These are phyloP conservation scores for Oostethus manadensis DNA, from an alignment of 2,113 vertebrate species.

Conservation along the genomic window DNA sequence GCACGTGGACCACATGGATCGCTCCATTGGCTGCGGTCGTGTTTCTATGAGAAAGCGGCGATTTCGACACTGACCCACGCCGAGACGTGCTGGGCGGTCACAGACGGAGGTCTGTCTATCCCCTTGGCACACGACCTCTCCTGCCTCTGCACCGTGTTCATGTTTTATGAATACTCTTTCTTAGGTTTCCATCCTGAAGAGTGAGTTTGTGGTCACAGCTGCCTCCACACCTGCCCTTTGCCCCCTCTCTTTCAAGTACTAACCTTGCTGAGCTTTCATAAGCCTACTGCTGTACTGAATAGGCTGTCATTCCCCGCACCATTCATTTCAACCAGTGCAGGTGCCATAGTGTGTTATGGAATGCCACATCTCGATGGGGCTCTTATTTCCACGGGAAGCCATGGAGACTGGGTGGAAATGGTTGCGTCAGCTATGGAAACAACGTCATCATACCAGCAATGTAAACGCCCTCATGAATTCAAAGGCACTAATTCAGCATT, in stretches of 20 bases:
- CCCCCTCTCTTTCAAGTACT: conserved; percentile 14
- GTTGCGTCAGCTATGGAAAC: not conserved
- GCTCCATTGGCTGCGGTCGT: conserved; percentile 30
- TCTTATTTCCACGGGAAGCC: not conserved
- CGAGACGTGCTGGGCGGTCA: conserved; percentile 9
- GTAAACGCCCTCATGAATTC: not conserved
- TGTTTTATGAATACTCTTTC: conserved; percentile 40
- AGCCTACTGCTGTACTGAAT: conserved; percentile 14
- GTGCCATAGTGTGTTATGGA: not conserved
- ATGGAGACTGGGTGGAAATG: not conserved
- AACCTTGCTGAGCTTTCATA: conserved; percentile 23
- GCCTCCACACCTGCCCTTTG: conserved; percentile 7
- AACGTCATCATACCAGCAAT: not conserved
- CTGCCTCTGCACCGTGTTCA: conserved; percentile 21
- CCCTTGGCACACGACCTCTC: conserved; percentile 15
- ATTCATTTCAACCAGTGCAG: not conserved
- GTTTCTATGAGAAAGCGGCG: conserved; percentile 36
- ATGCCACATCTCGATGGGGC: not conserved
- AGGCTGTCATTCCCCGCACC: not conserved
- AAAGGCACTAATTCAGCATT: not conserved
- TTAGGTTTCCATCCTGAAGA: conserved; percentile 19
- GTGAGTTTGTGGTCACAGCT: not conserved
- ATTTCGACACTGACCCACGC: conserved; percentile 12
- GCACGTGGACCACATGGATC: conserved; percentile 26
- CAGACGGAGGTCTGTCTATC: conserved; percentile 17